A percentile compares a stretch with the other conserved stretches of the same genome.
Conservation (phyloP, 2,888 invertebrate species). For the Spodoptera picta region DNA sequence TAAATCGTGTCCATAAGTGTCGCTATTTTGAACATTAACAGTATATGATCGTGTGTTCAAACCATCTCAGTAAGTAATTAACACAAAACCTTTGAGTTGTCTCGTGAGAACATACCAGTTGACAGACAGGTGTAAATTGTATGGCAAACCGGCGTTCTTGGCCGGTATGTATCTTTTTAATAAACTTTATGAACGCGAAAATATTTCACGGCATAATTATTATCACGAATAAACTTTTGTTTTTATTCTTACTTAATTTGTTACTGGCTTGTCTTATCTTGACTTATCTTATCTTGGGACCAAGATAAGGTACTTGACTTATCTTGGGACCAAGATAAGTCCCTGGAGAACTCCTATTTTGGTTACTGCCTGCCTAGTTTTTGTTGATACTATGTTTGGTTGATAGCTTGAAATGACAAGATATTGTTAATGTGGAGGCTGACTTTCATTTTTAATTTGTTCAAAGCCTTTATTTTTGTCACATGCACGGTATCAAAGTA, state of each 20-base stretch:
- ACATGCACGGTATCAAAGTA: too few relatives aligned
- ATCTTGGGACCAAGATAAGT: constrained; percentile 26
- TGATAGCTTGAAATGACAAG: too few relatives aligned
- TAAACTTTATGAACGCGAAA: constrained; percentile 46
- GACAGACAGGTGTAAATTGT: constrained; percentile 52
- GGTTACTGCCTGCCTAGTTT: background rate
- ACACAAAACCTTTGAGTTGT: constrained; percentile 43
- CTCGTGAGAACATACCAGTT: constrained; percentile 52
- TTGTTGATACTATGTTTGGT: constrained; percentile 14
- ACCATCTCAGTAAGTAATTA: constrained; percentile 44
- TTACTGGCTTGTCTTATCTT: too few relatives aligned
- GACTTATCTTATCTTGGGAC: too few relatives aligned
- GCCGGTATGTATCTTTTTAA: constrained; percentile 42
- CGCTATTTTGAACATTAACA: constrained; percentile 28
- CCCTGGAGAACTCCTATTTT: constrained; percentile 29
- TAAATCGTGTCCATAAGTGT: constrained; percentile 4
- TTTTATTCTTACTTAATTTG: constrained; percentile 41
- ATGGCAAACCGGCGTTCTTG: constrained; percentile 40
- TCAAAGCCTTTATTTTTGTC: too few relatives aligned
- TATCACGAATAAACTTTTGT: constrained; percentile 30
- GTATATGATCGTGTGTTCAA: constrained; percentile 38
- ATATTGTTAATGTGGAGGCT: too few relatives aligned
- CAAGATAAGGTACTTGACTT: too few relatives aligned
- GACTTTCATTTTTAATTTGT: too few relatives aligned
- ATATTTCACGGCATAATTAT: constrained; percentile 42